Base-by-base conservation (phyloP, 2,888 invertebrate genomes). In the Volucella inanis region DNA sequence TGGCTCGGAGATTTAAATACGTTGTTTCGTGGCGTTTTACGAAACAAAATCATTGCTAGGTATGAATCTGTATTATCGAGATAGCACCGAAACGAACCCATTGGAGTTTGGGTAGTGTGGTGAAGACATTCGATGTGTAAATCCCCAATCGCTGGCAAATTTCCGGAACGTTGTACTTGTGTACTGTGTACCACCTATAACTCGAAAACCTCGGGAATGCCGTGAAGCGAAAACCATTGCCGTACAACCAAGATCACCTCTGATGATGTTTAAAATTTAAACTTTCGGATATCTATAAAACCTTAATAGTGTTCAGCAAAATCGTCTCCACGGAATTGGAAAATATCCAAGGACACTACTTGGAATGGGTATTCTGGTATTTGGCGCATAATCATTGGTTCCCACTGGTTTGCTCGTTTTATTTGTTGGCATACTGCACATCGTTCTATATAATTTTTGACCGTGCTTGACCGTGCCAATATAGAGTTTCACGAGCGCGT, bases 341-440 rank as follows among this genome's bases (percentile, higher is more conserved):
- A 39, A 39, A 64, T 64, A 39, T 54, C 45, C 10, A 55, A 57
- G 8, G 49, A 55, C n/a, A 49, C 49, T 9, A 49, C 14, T 39
- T 57, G 57, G 10, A 75, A 75, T 14, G 57, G 41, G 11, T 41
- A 65, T 41, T 57, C 10, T 38, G 65, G 65, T 14, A 50, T 18
- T 3, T 31, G 6, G 10, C 31, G 11, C 6, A 49, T 14, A 11
- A 64, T n/a, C 12, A 59, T 31, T 43, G 65, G 57, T 12, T 59
- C 65, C 4, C 18, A 6, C 2, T 41, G 39, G n/a, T 74, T 65
- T 12, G 38, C 18, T 10, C 67, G 39, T 61, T 67, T 59, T 4
- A 43, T 52, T 61, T 61, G 49, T 38, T 65, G 75, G 50, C 65
- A 75, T 8, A 75, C 14, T 18, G 55, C 11, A n/a, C 74, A 74